Evolutionary conservation across 2,888 invertebrate species (phyloP), one percentile per base, ranked within the genome.

Genomic region (Dendrolimus houi): DNA sequence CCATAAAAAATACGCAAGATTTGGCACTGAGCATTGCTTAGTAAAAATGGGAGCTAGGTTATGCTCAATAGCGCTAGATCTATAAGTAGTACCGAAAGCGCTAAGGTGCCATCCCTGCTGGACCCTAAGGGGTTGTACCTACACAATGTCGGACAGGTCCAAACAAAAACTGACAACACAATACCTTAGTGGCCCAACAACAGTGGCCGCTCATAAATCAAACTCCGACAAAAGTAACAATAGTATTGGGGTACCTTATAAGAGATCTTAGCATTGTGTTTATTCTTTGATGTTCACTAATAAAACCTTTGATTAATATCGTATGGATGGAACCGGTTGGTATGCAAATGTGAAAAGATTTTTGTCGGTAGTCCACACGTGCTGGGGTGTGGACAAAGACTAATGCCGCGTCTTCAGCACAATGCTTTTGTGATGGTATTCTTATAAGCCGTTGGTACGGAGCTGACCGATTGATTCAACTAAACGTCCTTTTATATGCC

Each of bases 261-360:
- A 88, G 88, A 90, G 89, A 90, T 90, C 88, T 89, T 85, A 86
- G 85, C 76, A 86, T 90, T 90, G 89, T 90, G 83, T 80, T 76
- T 81, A 85, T 83, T 85, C 90, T 90, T 89, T 90, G 89, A 90
- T 89, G 87, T 89, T 89, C 88, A 87, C 87, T 89, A 89, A 90
- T 90, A 90, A 90, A 90, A 89, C 89, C 87, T 88, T 89, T 90
- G 90, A 90, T 90, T 89, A 90, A 89, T 89, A 90, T 89, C 90
- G 88, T 86, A 90, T 89, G 81, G 83, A 81, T 71, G 79, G 81
- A 84, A 88, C 89, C 87, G 83, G 87, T 85, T 79, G 84, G 85
- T 88, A 90, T 89, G 90, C 90, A 89, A 90, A 90, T 90, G 89
- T 76, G 74, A 77, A 83, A 81, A 77, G 82, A 81, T 80, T 80